Percentiles rank a stretch among this genome's conserved stretches.
Evolutionary conservation across 2,888 invertebrate species (phyloP).

Genomic region (Formica aserva): DNA sequence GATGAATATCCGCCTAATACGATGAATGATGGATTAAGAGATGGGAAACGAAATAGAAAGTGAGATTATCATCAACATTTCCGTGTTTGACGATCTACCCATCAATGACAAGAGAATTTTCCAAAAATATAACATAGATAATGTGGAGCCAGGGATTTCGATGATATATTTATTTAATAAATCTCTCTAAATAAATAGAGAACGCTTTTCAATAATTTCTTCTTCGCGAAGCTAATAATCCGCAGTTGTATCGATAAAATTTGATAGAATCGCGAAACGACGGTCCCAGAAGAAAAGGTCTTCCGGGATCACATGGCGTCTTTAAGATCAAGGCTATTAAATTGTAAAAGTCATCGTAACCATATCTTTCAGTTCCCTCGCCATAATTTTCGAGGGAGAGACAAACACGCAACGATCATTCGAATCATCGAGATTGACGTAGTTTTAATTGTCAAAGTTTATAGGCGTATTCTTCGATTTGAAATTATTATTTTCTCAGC

Average conservation of each 20-base stretch:
- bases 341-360: conserved; percentile 31
- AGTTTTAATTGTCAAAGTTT: background rate
- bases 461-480: background rate
- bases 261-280: conserved; percentile 28
- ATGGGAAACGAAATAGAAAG: background rate
- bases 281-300: conserved; percentile 2
- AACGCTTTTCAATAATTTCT: background rate
- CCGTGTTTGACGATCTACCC: background rate
- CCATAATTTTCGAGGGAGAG: conserved; percentile 1
- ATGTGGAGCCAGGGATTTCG: background rate
- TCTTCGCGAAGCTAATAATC: conserved; percentile 5
- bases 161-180: background rate
- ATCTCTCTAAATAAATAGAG: background rate
- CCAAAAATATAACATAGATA: background rate
- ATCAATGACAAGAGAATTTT: background rate
- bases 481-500: background rate
- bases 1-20: conserved; percentile 26
- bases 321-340: conserved; percentile 38
- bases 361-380: background rate
- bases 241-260: conserved; percentile 2
- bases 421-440: background rate
- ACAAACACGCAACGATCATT: background rate
- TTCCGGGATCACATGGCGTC: background rate
- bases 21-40: conserved; percentile 3
- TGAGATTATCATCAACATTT: background rate